Evolutionary conservation across 2,797 vertebrate species (phyloP), one percentile per base, ranked within the genome.

Genomic region (Sebastes wilsoni): DNA sequence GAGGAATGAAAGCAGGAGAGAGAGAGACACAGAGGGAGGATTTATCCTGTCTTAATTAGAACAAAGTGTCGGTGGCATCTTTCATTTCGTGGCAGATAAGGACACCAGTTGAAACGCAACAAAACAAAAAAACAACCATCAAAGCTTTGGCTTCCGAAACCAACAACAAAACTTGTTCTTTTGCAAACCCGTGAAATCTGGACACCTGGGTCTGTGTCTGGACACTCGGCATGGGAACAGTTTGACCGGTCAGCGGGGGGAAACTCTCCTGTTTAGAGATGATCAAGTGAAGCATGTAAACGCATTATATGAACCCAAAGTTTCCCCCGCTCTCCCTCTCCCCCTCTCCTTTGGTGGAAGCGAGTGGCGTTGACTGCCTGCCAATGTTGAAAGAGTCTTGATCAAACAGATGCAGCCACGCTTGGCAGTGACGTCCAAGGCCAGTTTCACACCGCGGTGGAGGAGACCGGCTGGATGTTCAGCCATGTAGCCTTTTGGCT

Each of bases 241-340:
- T 82, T 79, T 85, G 86, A 88, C 79, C 69, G 25, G 64, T 64
- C 86, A 84, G 86, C 54, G 13, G 28, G 70, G 49, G 49, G 28
- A 25, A 55, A 23, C 54, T 1, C 77, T 76, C 25, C 79, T 67
- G 77, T 83, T 89, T 81, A 75, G 60, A 86, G 66, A 55, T 34
- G 80, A 87, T 85, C 59, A 81, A 86, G 81, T 90, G 88, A 87
- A 84, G 86, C 87, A 89, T 92, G 85, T 79, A 87, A 89, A 89
- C 76, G 62, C 68, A 80, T 85, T 87, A 79, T 83, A 84, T 86
- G 79, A 87, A 84, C 81, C 79, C 74, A 82, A 82, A 80, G 77
- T 80, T 78, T 38, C 60, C 14, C 56, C 5, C 11, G 0, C 23
- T 1, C 2, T 22, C 20, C 14, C 12, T 6, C 30, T 13, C 16